Evolutionary conservation across 2,113 vertebrate genomes (phyloP), one percentile per base, ranked within the genome.

Genomic region (Macrotis lagotis): DNA sequence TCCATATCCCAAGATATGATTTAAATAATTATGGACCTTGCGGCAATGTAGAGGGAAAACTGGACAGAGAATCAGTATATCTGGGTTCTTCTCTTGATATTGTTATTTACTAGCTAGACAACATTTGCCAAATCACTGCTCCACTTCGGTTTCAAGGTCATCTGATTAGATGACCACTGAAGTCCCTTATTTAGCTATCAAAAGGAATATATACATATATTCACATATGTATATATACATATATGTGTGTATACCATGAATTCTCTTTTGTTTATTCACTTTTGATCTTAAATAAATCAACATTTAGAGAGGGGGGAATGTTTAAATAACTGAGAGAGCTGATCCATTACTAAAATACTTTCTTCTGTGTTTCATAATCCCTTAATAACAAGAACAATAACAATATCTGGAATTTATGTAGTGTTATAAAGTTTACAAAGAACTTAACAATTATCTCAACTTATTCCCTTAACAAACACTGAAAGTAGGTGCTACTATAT

Each of bases 1-100:
- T 95, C 98, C 98, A 98, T 98, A 98, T 98, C 97, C 92, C 50
- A 95, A 97, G 96, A 96, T 94, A 93, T 94, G 97, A 98, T 98
- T 98, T 98, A 98, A 98, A 98, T 98, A 97, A 96, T 97, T 96
- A 96, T 48, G 95, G 93, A 92, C 96, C 91, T 51, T 44, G 66
- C n/a, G 0, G 16, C 66, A 83, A 19, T 83, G 66, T 83, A n/a
- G 66, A 44, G n/a, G 8, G 66, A 83, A 83, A 83, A 44, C 66
- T 83, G 66, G 66, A 24, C 66, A 83, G 66, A 44, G 3, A n/a
- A 3, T 49, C 47, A 66, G 3, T 0, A 8, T 47, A 90, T 49
- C 44, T 90, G 0, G 0, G 37, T 50, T 93, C 66, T 4, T 44
- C 7, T 24, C 92, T 59, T 44, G 31, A 37, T 31, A 52, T 22